phyloP scores from a whole-genome alignment of 2,888 invertebrate species.

The Brachypalpus laphriformis region DNA sequence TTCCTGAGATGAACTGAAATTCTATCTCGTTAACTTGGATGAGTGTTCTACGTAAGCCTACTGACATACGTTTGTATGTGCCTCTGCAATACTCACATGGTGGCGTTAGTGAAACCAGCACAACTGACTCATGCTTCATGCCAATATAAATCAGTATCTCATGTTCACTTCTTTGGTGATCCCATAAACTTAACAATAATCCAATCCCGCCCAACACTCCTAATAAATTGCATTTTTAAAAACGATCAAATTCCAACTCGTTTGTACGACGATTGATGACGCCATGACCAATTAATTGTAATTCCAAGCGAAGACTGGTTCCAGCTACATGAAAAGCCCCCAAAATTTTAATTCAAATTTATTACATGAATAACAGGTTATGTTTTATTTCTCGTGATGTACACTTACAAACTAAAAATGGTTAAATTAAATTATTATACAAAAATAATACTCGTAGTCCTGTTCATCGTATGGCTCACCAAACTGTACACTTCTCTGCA shows the following conservation, averaged over 20 bases:
- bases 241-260: neutral
- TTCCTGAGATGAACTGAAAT: too few relatives aligned
- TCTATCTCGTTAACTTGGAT: too few relatives aligned
- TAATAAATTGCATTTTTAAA: neutral
- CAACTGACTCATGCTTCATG: too few relatives aligned
- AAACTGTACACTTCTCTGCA: constrained; percentile 50
- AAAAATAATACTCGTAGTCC: constrained; percentile 3
- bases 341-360: neutral
- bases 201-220: neutral
- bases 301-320: constrained; percentile 3
- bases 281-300: neutral
- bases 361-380: constrained; percentile 27
- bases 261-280: neutral
- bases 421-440: constrained; percentile 44
- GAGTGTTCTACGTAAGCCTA: too few relatives aligned
- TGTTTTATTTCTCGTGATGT: constrained; percentile 23
- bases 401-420: constrained; percentile 30
- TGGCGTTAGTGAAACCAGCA: too few relatives aligned
- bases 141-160: neutral
- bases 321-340: neutral
- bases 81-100: too few relatives aligned
- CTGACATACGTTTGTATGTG: too few relatives aligned
- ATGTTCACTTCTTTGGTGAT: neutral
- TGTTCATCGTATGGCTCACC: neutral
- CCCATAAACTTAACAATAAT: neutral